A percentile compares a stretch with the other conserved stretches of the same genome.
phyloP scores from a whole-genome alignment of 2,113 vertebrate genomes.

The Hydrolagus affinis region DNA sequence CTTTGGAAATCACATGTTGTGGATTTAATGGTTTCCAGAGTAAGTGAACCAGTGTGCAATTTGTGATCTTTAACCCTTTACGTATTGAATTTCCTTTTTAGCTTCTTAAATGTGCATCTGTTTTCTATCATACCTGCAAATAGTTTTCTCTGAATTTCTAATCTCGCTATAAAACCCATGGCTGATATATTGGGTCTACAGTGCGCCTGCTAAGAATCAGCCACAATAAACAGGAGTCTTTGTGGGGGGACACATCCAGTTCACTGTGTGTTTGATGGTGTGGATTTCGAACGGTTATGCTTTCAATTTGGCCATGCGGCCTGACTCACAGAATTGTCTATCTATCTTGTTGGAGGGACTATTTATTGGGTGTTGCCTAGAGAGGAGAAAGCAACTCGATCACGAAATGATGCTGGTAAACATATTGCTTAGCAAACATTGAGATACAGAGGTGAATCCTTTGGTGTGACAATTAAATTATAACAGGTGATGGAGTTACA shows the following conservation, averaged over 20 bases:
- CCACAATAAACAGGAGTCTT: no score
- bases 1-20: constrained; percentile 8
- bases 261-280: background rate
- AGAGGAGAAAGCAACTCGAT: background rate
- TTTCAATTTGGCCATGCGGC: background rate
- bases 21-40: background rate
- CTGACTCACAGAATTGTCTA: background rate
- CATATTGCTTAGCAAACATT: background rate
- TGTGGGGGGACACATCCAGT: background rate
- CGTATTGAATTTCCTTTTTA: constrained; percentile 1
- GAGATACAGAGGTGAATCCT: background rate
- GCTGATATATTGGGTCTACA: background rate
- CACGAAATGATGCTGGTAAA: background rate
- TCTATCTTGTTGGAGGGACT: background rate
- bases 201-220: no score
- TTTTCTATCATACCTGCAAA: constrained; percentile 10
- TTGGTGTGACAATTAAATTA: background rate
- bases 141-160: constrained; percentile 12
- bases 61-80: constrained; percentile 16
- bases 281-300: background rate
- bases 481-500: background rate
- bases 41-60: constrained; percentile 8
- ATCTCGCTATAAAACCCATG: background rate
- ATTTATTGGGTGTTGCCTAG: background rate
- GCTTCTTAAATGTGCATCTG: constrained; percentile 16